phyloP scores from a whole-genome alignment of 2,888 invertebrate species.

The Limulus polyphemus region DNA sequence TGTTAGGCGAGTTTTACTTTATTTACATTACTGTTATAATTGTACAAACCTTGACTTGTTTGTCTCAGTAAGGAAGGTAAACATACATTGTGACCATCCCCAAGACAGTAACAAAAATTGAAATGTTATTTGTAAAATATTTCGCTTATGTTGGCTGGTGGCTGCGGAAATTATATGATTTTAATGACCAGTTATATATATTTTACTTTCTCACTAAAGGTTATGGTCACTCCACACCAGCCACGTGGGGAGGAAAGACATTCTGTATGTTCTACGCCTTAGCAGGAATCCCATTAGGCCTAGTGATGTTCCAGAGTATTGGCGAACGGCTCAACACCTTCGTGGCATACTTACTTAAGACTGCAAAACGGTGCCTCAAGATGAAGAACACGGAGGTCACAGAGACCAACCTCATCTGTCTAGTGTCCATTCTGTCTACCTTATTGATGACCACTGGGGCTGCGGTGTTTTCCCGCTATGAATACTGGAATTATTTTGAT shows the following conservation, averaged over 20 bases:
- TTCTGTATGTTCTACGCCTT: conserved; percentile 98
- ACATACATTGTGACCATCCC: no score
- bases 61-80: no score
- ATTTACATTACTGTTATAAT: no score
- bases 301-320: conserved; percentile 98
- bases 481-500: conserved; percentile 93
- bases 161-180: no score
- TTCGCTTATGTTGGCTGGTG: no score
- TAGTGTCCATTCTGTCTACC: conserved; percentile 77
- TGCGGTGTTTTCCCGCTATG: conserved; percentile 83
- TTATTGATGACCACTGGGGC: conserved; percentile 91
- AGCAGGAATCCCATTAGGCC: conserved; percentile 86
- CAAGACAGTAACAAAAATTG: no score
- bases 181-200: no score
- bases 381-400: conserved; percentile 71
- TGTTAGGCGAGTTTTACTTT: no score
- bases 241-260: conserved; percentile 86
- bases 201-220: conserved; percentile 43
- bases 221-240: conserved; percentile 96
- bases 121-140: no score
- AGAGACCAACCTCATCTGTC: conserved; percentile 92
- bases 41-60: no score
- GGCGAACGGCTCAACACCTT: conserved; percentile 96
- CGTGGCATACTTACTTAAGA: conserved; percentile 81
- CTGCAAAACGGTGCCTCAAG: conserved; percentile 72